These are phyloP conservation scores for Halcyon malimbica DNA, from an alignment of 2,113 vertebrate genomes.

Conservation along the genomic window DNA sequence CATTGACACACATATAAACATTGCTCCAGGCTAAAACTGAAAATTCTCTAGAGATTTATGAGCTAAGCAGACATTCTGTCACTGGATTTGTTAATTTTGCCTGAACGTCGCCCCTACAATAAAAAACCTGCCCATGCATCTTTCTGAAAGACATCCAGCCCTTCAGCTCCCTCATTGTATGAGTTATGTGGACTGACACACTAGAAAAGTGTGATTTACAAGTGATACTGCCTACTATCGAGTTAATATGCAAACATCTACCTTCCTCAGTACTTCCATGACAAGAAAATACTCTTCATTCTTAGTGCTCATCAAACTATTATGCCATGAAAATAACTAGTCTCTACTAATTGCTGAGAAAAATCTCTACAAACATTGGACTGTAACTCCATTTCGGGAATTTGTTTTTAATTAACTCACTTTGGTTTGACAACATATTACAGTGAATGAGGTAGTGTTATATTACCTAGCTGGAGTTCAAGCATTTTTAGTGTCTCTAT, in stretches of 20 bases:
- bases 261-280: neutral
- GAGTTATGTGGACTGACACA: neutral
- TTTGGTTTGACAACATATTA: neutral
- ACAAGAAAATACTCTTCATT: neutral
- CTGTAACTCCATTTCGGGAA: neutral
- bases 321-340: neutral
- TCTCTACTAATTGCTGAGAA: neutral
- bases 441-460: neutral
- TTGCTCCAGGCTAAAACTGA: constrained; percentile 51
- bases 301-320: neutral
- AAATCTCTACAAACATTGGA: neutral
- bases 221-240: neutral
- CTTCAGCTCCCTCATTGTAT: neutral
- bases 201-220: neutral
- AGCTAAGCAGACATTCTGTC: constrained; percentile 66
- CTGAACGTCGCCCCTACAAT: neutral
- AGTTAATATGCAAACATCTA: neutral
- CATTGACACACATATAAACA: constrained; percentile 58
- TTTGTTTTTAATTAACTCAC: neutral
- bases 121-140: constrained; percentile 30
- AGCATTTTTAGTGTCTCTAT: neutral
- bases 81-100: constrained; percentile 52
- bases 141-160: constrained; percentile 7
- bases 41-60: constrained; percentile 68
- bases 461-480: neutral